phyloP scores from a whole-genome alignment of 2,113 vertebrate genomes.

The Jacana jacana region DNA sequence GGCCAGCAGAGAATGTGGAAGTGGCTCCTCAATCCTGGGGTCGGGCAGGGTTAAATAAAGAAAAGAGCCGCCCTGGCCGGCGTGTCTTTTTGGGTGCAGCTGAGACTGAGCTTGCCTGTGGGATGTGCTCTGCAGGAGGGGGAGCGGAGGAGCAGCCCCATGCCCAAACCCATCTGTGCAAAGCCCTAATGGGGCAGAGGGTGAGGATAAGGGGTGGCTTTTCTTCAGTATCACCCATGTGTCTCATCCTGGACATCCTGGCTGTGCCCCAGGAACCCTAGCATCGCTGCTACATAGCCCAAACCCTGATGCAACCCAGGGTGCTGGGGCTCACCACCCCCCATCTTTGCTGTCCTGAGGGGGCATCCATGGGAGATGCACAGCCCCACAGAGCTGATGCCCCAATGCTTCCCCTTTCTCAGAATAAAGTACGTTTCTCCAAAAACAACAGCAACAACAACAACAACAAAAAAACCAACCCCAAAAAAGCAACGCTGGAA shows the following conservation, averaged over 20 bases:
- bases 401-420: conserved; percentile 71
- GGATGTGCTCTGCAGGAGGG: background rate
- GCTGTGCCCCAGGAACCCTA: conserved; percentile 52
- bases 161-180: background rate
- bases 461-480: background rate
- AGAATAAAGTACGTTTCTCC: background rate
- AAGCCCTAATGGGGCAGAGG: rapidly evolving
- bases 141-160: rapidly evolving
- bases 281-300: background rate
- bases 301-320: background rate
- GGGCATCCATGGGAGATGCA: background rate
- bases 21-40: background rate
- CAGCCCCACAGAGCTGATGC: background rate
- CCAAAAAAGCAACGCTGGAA: background rate
- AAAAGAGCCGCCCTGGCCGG: background rate
- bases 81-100: background rate
- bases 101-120: rapidly evolving
- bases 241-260: conserved; percentile 27
- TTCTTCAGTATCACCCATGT: background rate
- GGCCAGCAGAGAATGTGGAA: conserved; percentile 41
- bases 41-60: background rate
- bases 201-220: background rate
- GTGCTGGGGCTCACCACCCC: background rate
- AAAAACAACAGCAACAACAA: conserved; percentile 12
- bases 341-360: background rate